Percentiles rank a stretch among this genome's conserved stretches.
Evolutionary conservation across 2,113 vertebrate genomes (phyloP).

Genomic region (Larimichthys crocea): DNA sequence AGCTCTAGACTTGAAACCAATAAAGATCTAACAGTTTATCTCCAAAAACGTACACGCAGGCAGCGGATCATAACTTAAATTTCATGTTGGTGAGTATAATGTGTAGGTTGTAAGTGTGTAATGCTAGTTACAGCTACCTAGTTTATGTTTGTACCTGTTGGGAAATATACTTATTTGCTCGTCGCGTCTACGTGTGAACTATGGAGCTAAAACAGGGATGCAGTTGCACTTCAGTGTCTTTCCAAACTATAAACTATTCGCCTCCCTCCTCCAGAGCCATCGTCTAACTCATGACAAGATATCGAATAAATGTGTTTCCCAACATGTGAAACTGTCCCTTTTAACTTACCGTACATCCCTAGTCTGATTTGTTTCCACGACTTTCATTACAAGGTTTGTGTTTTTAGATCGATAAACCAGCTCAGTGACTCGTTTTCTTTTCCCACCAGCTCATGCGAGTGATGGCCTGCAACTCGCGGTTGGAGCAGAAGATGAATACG

Average conservation of each 20-base stretch:
- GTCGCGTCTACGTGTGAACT: not conserved
- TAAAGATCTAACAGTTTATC: too few relatives aligned
- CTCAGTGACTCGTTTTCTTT: conserved; percentile 11
- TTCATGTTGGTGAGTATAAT: not conserved
- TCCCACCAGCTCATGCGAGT: conserved; percentile 88
- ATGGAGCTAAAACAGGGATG: not conserved
- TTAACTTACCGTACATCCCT: not conserved
- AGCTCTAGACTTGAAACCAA: too few relatives aligned
- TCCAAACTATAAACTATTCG: too few relatives aligned
- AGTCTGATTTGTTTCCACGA: not conserved
- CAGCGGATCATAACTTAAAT: not conserved
- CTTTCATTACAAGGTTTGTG: not conserved
- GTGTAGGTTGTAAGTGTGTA: not conserved
- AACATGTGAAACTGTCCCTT: not conserved
- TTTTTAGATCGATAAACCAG: not conserved
- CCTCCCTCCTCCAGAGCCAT: too few relatives aligned
- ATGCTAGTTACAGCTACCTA: not conserved
- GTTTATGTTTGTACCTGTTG: not conserved
- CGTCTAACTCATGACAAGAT: not conserved
- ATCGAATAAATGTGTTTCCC: not conserved
- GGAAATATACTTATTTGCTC: not conserved
- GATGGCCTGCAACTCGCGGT: conserved; percentile 85
- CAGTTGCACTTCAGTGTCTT: too few relatives aligned
- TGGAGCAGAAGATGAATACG: conserved; percentile 90
- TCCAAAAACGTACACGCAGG: too few relatives aligned